Evolutionary conservation across 2,888 invertebrate species (phyloP).

Genomic region (Bugula neritina): DNA sequence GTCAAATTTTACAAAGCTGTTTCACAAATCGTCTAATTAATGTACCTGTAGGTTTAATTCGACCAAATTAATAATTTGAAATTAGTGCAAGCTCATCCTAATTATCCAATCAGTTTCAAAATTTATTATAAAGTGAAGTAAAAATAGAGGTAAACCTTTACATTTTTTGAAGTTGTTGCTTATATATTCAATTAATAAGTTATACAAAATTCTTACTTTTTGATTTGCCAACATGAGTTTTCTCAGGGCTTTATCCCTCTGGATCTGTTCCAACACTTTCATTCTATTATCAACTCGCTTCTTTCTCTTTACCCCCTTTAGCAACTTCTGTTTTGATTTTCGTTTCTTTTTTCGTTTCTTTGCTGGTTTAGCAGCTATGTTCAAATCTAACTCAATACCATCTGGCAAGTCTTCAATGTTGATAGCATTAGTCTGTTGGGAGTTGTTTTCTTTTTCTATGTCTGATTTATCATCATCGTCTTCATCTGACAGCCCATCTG

Average conservation of each 20-base stretch:
- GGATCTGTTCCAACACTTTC: conserved; percentile 14
- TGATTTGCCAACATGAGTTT: background rate
- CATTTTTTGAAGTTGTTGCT: no score
- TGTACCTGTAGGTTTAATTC: no score
- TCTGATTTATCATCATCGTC: conserved; percentile 34
- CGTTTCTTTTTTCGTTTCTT: conserved; percentile 8
- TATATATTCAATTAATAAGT: no score
- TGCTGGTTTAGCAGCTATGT: background rate
- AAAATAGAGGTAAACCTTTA: no score
- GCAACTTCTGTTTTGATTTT: conserved; percentile 18
- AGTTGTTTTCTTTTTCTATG: conserved; percentile 27
- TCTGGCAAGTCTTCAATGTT: background rate
- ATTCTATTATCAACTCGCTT: conserved; percentile 15
- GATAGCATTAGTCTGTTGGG: background rate
- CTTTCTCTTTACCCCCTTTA: conserved; percentile 14
- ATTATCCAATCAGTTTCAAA: no score
- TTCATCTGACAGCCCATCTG: conserved; percentile 25
- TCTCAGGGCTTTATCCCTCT: conserved; percentile 15
- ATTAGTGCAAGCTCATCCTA: no score
- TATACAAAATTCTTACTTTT: background rate
- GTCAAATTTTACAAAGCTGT: no score
- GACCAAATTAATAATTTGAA: no score
- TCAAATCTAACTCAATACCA: background rate
- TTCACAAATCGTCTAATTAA: no score
- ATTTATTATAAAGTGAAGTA: no score